Conservation (phyloP, 2,888 invertebrate species). For the Laspeyria flexula region DNA sequence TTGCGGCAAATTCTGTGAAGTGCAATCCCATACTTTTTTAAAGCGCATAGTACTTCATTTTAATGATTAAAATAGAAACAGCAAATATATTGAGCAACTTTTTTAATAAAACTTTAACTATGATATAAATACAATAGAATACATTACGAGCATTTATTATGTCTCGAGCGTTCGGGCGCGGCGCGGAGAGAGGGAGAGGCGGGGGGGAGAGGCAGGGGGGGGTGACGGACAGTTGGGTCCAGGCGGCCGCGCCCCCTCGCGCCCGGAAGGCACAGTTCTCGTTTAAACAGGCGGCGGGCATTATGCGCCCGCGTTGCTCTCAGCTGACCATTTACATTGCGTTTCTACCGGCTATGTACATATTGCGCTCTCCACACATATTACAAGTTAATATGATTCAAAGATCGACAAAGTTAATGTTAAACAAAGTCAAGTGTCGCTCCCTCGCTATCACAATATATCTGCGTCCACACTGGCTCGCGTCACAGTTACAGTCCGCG, state of each 20-base stretch:
- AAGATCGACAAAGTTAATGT: constrained; percentile 4
- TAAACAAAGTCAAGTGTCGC: constrained; percentile 2
- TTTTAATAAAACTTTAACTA: constrained; percentile 82
- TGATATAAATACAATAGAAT: constrained; percentile 82
- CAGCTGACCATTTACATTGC: constrained; percentile 28
- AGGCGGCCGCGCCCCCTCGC: constrained; percentile 45
- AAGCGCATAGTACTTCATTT: too few species aligned
- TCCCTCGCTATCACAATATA: not conserved
- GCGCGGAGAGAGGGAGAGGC: constrained; percentile 13
- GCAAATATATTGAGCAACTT: constrained; percentile 76
- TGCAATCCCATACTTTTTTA: too few species aligned
- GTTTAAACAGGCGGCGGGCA: constrained; percentile 44
- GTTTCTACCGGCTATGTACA: constrained; percentile 25
- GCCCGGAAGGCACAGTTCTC: constrained; percentile 77
- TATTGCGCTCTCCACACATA: not conserved
- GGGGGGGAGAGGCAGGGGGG: not conserved
- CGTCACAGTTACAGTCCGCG: not conserved
- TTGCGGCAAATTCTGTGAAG: too few species aligned
- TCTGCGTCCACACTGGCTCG: too few species aligned
- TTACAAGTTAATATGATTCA: constrained; percentile 8
- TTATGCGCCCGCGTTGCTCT: constrained; percentile 40
- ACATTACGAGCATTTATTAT: constrained; percentile 79
- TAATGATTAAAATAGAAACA: constrained; percentile 47
- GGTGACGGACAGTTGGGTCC: too few species aligned
- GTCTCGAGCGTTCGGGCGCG: constrained; percentile 60